A percentile compares a stretch with the other conserved stretches of the same genome.
phyloP scores from a whole-genome alignment of 2,113 vertebrate genomes.

The Nestor notabilis region DNA sequence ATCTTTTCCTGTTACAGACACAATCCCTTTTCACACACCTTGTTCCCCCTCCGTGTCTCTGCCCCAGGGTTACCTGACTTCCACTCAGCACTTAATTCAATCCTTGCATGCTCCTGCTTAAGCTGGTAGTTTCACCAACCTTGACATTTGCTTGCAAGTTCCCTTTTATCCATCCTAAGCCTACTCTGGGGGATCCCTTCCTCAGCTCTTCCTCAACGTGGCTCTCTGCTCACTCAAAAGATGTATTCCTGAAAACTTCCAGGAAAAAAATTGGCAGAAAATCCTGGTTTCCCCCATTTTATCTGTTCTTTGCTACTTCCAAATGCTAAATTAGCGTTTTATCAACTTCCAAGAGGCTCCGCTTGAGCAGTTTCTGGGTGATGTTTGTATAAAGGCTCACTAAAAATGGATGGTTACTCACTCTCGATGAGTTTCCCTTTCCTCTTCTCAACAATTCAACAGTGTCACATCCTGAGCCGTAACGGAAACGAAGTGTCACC shows the following conservation, averaged over 20 bases:
- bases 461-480: slow-evolving; percentile 32
- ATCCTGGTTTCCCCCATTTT: background rate
- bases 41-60: background rate
- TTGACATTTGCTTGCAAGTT: background rate
- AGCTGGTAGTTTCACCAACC: background rate
- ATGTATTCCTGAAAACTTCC: fast-evolving
- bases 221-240: background rate
- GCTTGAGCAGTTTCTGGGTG: fast-evolving
- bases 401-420: background rate
- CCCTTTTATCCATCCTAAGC: background rate
- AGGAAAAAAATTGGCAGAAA: background rate
- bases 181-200: background rate
- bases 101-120: background rate
- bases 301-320: background rate
- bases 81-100: background rate
- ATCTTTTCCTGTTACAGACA: background rate
- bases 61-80: background rate
- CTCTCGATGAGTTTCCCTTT: slow-evolving; percentile 48
- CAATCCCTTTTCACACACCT: background rate
- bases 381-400: background rate
- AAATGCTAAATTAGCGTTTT: background rate
- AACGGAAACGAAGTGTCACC: background rate
- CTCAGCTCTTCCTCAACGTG: background rate
- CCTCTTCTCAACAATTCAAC: slow-evolving; percentile 21
- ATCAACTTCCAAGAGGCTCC: background rate